Evolutionary conservation across 30 jellyfish, hydroid and myxozoan genomes (phyloP).

Genomic region (Mastigias papua): DNA sequence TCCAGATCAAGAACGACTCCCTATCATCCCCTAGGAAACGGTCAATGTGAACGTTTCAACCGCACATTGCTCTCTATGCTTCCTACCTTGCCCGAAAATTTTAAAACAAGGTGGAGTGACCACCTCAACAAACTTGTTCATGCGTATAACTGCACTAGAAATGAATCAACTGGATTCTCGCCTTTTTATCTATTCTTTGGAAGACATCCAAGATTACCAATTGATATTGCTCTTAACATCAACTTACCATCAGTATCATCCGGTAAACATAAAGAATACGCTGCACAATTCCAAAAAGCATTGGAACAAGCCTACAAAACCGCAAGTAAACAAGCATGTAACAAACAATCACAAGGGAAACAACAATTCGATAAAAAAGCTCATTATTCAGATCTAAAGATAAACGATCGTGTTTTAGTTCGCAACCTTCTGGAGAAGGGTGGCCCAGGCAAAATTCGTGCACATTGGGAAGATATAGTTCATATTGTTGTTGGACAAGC

Average conservation of each 20-base stretch:
- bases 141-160: constrained; percentile 52
- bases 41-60: constrained; percentile 30
- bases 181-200: constrained; percentile 52
- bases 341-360: neutral
- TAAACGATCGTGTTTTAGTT: constrained; percentile 37
- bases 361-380: neutral
- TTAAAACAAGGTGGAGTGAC: constrained; percentile 64
- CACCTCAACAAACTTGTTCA: constrained; percentile 35
- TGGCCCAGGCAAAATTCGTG: constrained; percentile 64
- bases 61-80: constrained; percentile 16
- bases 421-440: constrained; percentile 37
- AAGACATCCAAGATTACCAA: constrained; percentile 27
- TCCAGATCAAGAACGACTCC: constrained; percentile 55
- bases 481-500: too few species aligned
- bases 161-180: constrained; percentile 52
- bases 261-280: constrained; percentile 5
- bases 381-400: neutral
- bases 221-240: constrained; percentile 24
- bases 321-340: neutral
- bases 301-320: constrained; percentile 17
- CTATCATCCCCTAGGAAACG: constrained; percentile 57
- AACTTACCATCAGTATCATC: neutral
- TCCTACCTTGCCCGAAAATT: constrained; percentile 26
- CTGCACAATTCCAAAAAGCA: constrained; percentile 17
- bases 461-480: too few species aligned